These are phyloP conservation scores for Drosophila nasuta DNA, from an alignment of 1,140 invertebrate genomes.

Conservation along the genomic window DNA sequence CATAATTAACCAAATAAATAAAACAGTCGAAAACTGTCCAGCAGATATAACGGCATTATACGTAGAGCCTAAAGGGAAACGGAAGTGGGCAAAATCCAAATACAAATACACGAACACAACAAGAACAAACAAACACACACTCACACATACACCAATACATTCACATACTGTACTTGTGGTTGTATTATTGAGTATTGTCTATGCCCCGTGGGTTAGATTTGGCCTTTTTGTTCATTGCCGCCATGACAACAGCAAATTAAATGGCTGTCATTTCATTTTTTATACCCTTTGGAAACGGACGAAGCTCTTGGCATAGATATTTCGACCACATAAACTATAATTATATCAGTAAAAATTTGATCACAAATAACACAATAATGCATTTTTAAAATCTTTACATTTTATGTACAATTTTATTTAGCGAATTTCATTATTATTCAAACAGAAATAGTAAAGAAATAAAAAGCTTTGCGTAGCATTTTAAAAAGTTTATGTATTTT, in stretches of 20 bases:
- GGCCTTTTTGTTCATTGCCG: constrained; percentile 63
- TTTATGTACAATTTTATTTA: not conserved
- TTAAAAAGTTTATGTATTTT: not conserved
- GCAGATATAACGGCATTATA: constrained; percentile 44
- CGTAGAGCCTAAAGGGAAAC: constrained; percentile 40
- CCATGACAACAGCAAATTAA: constrained; percentile 75
- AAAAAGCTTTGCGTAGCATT: not conserved
- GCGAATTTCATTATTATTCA: not conserved
- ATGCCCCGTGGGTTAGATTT: constrained; percentile 65
- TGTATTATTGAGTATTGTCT: constrained; percentile 38
- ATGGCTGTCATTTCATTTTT: constrained; percentile 65
- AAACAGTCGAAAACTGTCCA: constrained; percentile 67
- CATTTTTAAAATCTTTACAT: too few species aligned
- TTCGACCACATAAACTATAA: constrained; percentile 22
- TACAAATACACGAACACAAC: constrained; percentile 46
- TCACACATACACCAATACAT: not conserved
- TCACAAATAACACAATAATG: not conserved
- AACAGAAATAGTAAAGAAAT: too few species aligned
- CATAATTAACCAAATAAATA: constrained; percentile 82
- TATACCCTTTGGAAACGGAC: constrained; percentile 34
- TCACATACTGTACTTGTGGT: not conserved
- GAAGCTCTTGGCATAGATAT: not conserved
- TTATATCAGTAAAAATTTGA: constrained; percentile 20
- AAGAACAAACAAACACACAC: constrained; percentile 29
- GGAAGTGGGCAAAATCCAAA: constrained; percentile 28